A percentile compares a stretch with the other conserved stretches of the same genome.
Evolutionary conservation across 1,140 invertebrate species (phyloP).

Genomic region (Metaphire vulgaris): DNA sequence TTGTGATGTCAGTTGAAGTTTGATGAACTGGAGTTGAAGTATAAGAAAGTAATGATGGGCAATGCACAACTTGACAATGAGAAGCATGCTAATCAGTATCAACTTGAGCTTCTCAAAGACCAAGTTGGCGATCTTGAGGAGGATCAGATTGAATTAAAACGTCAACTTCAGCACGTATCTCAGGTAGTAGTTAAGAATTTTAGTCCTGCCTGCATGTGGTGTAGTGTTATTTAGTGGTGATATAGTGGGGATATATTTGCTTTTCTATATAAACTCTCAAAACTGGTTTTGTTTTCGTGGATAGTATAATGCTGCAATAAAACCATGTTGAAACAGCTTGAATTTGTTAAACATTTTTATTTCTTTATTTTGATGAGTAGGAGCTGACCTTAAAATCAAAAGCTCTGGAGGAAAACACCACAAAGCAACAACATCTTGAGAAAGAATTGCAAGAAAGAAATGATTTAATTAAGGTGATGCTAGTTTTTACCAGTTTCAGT

Average conservation of each 20-base stretch:
- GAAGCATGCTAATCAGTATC: slow-evolving; percentile 79
- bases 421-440: background rate
- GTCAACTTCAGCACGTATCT: slow-evolving; percentile 62
- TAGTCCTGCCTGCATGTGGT: too few relatives aligned
- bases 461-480: background rate
- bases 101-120: slow-evolving; percentile 94
- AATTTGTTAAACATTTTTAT: too few relatives aligned
- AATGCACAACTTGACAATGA: slow-evolving; percentile 98
- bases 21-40: slow-evolving; percentile 89
- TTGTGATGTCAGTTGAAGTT: background rate
- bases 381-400: background rate
- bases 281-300: too few relatives aligned
- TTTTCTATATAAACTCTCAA: too few relatives aligned
- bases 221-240: too few relatives aligned
- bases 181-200: slow-evolving; percentile 19
- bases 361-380: background rate
- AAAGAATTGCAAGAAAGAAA: background rate
- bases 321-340: too few relatives aligned
- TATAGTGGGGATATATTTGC: too few relatives aligned
- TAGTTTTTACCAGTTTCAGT: too few relatives aligned
- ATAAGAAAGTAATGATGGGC: slow-evolving; percentile 93
- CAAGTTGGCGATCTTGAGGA: slow-evolving; percentile 91
- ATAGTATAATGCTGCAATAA: too few relatives aligned
- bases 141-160: slow-evolving; percentile 57
- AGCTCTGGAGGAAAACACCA: background rate